Base-by-base conservation (phyloP, 2,797 vertebrate genomes). In the Ptychadena robeensis region DNA sequence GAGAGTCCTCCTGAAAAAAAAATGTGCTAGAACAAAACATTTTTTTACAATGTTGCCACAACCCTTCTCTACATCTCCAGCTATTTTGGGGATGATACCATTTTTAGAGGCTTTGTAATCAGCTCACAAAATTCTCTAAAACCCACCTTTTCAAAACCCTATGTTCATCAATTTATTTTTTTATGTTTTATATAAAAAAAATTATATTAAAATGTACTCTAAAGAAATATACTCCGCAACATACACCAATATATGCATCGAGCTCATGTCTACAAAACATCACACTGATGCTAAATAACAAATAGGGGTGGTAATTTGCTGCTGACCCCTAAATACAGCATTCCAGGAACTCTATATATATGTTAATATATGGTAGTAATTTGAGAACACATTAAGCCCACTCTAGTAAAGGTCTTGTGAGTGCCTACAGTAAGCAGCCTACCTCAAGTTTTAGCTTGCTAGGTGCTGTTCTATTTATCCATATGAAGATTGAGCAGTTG, bases 301-400 rank as follows among this genome's bases (percentile, higher is more conserved):
- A 32, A 32, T 63, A 28, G 28, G 59, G 73, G 28, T 25, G n/a
- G 63, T 63, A 27, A 63, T 37, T 63, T 75, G 14, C 34, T 30
- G 30, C 57, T 38, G 59, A 75, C 73, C 72, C 61, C 48, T 38
- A 76, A 76, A 64, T 64, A 65, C 30, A 67, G 22, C 30, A 67
- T 78, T 44, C 27, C 38, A 68, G 64, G 28, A 78, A 78, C 65
- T 66, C 75, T 34, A 78, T 78, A 78, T 78, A 78, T 66, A 78
- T 78, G 75, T 67, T 53, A 78, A 78, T 76, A 65, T 44, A 32
- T 18, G 44, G 40, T 27, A 48, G 74, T 38, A 67, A 78, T 66
- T 44, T 66, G 38, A 77, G 22, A 67, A 48, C 37, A 53, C 63
- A 77, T 77, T 77, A 77, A 67, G 63, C 61, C 18, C 18, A 32